Percentiles rank a stretch among this genome's conserved stretches.
These are phyloP conservation scores for Carterocephalus palaemon DNA, from an alignment of 2,888 invertebrate genomes.

Conservation along the genomic window DNA sequence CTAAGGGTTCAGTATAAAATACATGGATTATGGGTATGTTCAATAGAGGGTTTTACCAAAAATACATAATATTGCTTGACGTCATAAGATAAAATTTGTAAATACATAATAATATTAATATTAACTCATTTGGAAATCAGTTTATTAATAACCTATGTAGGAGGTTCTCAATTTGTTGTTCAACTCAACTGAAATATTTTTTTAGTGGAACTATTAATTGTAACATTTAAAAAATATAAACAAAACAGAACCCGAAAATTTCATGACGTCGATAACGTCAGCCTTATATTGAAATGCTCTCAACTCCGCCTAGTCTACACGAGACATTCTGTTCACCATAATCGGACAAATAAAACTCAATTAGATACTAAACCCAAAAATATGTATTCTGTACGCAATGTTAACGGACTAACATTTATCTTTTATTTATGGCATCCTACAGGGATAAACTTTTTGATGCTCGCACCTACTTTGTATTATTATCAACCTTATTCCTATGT, in stretches of 20 bases:
- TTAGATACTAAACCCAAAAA: conserved; percentile 36
- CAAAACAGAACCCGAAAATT: background rate
- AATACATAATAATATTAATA: too few relatives aligned
- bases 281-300: conserved; percentile 32
- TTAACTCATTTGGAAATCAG: too few relatives aligned
- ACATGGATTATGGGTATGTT: too few relatives aligned
- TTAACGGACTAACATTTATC: conserved; percentile 28
- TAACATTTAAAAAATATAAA: conserved; percentile 6
- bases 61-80: too few relatives aligned
- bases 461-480: background rate
- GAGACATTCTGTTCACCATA: conserved; percentile 30
- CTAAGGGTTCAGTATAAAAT: too few relatives aligned
- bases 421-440: conserved; percentile 30
- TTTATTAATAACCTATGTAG: too few relatives aligned
- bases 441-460: conserved; percentile 2
- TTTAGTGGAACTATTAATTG: too few relatives aligned
- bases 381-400: conserved; percentile 33
- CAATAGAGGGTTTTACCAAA: too few relatives aligned
- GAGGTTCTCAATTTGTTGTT: too few relatives aligned
- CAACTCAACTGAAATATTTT: too few relatives aligned
- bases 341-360: conserved; percentile 43
- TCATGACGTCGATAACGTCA: conserved; percentile 1
- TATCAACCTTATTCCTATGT: background rate
- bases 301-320: conserved; percentile 31
- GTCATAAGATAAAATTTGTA: too few relatives aligned